These are phyloP conservation scores for Cheilosia urbana DNA, from an alignment of 2,888 invertebrate species.

Conservation along the genomic window DNA sequence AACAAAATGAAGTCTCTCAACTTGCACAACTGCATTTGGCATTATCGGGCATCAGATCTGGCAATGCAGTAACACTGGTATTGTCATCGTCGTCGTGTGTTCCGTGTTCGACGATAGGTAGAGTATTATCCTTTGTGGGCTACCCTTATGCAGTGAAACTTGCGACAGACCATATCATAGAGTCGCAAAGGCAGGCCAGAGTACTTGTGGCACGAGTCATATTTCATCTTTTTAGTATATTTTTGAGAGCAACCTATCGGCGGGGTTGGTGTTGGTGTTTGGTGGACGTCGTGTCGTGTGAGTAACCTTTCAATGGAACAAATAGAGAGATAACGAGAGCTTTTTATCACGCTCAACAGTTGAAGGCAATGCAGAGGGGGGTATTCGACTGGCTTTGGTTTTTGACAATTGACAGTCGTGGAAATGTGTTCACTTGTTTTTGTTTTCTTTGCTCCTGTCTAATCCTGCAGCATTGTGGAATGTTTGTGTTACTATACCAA, in stretches of 20 bases:
- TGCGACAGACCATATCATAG: constrained; percentile 15
- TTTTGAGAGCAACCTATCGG: constrained; percentile 15
- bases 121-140: constrained; percentile 2
- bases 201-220: constrained; percentile 34
- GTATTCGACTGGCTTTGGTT: not conserved
- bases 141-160: not conserved
- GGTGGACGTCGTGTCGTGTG: constrained; percentile 13
- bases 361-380: not conserved
- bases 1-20: constrained; percentile 28
- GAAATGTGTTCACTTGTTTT: constrained; percentile 40
- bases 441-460: not conserved
- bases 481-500: too few relatives aligned
- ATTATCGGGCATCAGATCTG: constrained; percentile 59
- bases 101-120: constrained; percentile 36
- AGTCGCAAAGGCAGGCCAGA: constrained; percentile 17
- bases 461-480: not conserved
- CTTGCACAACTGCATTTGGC: constrained; percentile 60
- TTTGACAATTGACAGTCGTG: constrained; percentile 26
- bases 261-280: constrained; percentile 1
- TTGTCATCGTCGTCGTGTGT: constrained; percentile 38
- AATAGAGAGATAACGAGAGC: constrained; percentile 31
- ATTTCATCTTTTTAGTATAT: constrained; percentile 49
- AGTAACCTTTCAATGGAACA: constrained; percentile 50
- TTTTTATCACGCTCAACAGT: constrained; percentile 14
- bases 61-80: constrained; percentile 52